These are phyloP conservation scores for Trichomycterus rosablanca DNA, from an alignment of 2,113 vertebrate genomes.

Conservation along the genomic window DNA sequence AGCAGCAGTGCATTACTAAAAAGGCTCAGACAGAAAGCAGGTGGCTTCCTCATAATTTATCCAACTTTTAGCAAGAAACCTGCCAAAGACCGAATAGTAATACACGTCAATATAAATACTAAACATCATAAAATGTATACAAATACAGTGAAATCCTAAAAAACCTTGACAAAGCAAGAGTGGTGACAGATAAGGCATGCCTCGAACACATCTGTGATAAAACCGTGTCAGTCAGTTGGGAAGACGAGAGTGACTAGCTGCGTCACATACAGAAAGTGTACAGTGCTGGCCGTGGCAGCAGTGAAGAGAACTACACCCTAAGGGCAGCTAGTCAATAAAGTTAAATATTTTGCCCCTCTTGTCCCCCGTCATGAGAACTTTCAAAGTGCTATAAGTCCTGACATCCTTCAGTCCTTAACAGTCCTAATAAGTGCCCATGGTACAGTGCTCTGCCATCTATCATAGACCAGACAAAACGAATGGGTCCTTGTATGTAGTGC, in stretches of 20 bases:
- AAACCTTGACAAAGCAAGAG: conserved; percentile 27
- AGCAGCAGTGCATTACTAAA: conserved; percentile 39
- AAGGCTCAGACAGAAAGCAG: conserved; percentile 21
- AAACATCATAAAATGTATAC: conserved; percentile 47
- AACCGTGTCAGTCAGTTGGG: conserved; percentile 23
- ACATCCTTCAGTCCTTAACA: conserved; percentile 8
- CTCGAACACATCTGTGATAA: conserved; percentile 22
- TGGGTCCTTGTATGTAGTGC: conserved; percentile 17
- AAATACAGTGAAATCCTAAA: conserved; percentile 55
- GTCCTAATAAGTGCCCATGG: conserved; percentile 46
- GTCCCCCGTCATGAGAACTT: conserved; percentile 16
- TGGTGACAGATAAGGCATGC: conserved; percentile 28
- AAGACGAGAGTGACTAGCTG: conserved; percentile 31
- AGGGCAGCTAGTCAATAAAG: conserved; percentile 12
- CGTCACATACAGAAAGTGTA: conserved; percentile 5
- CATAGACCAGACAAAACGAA: conserved; percentile 12
- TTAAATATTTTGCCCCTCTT: conserved; percentile 8
- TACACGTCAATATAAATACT: conserved; percentile 68
- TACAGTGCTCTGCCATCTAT: conserved; percentile 47
- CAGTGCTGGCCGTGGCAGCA: conserved; percentile 8
- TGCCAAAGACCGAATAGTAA: conserved; percentile 44
- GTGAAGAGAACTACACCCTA: conserved; percentile 18
- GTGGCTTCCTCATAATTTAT: conserved; percentile 12
- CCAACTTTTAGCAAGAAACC: not conserved
- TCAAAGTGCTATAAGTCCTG: conserved; percentile 25